Conservation (phyloP, 2,888 invertebrate genomes). For the Leucoma salicis region DNA sequence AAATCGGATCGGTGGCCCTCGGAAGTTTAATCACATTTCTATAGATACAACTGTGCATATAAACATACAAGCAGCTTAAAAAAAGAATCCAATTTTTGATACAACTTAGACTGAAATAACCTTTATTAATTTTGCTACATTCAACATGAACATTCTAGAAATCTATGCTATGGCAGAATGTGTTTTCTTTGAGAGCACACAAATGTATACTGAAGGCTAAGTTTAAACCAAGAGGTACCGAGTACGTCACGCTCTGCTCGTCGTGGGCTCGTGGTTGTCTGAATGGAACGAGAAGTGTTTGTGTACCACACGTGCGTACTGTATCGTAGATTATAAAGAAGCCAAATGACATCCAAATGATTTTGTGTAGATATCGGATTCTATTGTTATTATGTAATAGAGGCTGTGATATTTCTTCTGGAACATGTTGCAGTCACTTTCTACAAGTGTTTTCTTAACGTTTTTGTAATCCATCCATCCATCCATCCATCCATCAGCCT, state of each 20-base stretch:
- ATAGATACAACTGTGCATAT: too few species aligned
- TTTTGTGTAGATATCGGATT: slow-evolving; percentile 16
- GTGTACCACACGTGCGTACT: slow-evolving; percentile 28
- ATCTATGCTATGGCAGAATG: too few species aligned
- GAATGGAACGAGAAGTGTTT: slow-evolving; percentile 55
- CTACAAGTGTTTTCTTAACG: background rate
- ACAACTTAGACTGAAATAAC: too few species aligned
- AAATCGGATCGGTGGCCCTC: too few species aligned
- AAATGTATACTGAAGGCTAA: slow-evolving; percentile 44
- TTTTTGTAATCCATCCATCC: too few species aligned
- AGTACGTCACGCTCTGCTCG: slow-evolving; percentile 56
- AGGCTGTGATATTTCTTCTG: slow-evolving; percentile 12
- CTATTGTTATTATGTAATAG: slow-evolving; percentile 11
- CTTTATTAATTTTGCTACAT: too few species aligned
- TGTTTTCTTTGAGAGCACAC: too few species aligned
- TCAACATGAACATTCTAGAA: background rate
- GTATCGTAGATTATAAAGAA: slow-evolving; percentile 19
- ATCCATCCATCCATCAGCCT: too few species aligned
- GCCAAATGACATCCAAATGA: slow-evolving; percentile 21
- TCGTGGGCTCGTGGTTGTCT: slow-evolving; percentile 65
- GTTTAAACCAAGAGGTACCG: slow-evolving; percentile 44
- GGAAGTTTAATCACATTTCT: too few species aligned
- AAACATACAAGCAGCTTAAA: too few species aligned
- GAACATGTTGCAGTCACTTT: background rate
- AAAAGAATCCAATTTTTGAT: too few species aligned